These are phyloP conservation scores for Gymnocephalus cernua DNA, from an alignment of 2,113 vertebrate genomes.

Conservation along the genomic window DNA sequence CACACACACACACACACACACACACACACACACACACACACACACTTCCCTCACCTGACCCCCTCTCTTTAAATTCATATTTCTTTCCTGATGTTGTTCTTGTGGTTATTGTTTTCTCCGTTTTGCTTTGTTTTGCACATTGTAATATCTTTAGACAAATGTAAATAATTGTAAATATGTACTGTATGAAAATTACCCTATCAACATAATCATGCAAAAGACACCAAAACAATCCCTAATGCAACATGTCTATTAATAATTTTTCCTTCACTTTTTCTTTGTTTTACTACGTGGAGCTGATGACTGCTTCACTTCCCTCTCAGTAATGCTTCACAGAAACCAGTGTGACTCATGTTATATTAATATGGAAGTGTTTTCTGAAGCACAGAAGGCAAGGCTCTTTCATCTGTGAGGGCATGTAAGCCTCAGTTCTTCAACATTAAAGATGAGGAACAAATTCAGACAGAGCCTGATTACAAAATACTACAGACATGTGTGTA, in stretches of 20 bases:
- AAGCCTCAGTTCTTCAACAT: conserved; percentile 23
- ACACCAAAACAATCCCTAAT: background rate
- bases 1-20: background rate
- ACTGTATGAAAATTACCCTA: background rate
- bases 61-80: background rate
- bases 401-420: conserved; percentile 49
- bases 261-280: conserved; percentile 20
- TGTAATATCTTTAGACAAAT: background rate
- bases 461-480: conserved; percentile 52
- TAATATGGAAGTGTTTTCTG: conserved; percentile 50
- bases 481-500: conserved; percentile 1
- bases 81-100: background rate
- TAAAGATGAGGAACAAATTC: conserved; percentile 46
- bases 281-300: conserved; percentile 12
- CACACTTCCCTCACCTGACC: conserved; percentile 13
- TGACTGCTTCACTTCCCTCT: conserved; percentile 36
- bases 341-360: conserved; percentile 47
- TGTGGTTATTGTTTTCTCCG: background rate
- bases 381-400: conserved; percentile 35
- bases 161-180: background rate
- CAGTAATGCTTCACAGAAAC: conserved; percentile 44
- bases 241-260: conserved; percentile 34
- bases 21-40: background rate
- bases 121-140: background rate
- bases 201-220: conserved; percentile 16